Conservation (phyloP, 2,888 invertebrate genomes). For the Nysson spinosus region DNA sequence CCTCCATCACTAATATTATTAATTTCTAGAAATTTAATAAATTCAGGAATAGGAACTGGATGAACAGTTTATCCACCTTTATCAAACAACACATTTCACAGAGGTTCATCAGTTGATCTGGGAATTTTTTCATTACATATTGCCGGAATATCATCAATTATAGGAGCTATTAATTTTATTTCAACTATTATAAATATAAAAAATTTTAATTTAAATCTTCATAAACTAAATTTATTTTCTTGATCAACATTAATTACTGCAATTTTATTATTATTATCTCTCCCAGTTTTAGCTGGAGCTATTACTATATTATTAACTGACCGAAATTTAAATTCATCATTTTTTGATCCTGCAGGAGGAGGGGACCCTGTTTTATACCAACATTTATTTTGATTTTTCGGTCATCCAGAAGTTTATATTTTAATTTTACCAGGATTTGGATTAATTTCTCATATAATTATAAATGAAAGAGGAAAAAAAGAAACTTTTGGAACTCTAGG, state of each 20-base stretch:
- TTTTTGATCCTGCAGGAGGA: constrained; percentile 89
- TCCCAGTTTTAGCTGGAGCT: constrained; percentile 88
- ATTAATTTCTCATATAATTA: constrained; percentile 88
- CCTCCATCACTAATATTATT: constrained; percentile 84
- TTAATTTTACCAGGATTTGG: constrained; percentile 91
- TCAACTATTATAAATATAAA: constrained; percentile 86
- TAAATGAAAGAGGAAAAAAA: constrained; percentile 86
- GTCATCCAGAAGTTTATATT: constrained; percentile 92
- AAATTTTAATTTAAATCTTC: constrained; percentile 81
- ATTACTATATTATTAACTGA: constrained; percentile 89
- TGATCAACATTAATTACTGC: constrained; percentile 85
- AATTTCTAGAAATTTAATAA: constrained; percentile 82
- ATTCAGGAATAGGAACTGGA: constrained; percentile 86
- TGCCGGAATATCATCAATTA: constrained; percentile 85
- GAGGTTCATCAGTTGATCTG: constrained; percentile 85
- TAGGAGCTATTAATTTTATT: constrained; percentile 90
- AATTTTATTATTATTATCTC: constrained; percentile 82
- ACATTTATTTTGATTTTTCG: constrained; percentile 93
- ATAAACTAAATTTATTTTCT: constrained; percentile 85
- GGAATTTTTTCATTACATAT: constrained; percentile 88
- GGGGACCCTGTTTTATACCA: constrained; percentile 90
- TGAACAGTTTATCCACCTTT: constrained; percentile 89
- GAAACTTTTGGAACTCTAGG: constrained; percentile 86
- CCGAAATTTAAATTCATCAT: constrained; percentile 88
- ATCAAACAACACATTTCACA: constrained; percentile 82